A percentile compares a stretch with the other conserved stretches of the same genome.
phyloP scores from a whole-genome alignment of 2,113 vertebrate genomes.

The Phycodurus eques region DNA sequence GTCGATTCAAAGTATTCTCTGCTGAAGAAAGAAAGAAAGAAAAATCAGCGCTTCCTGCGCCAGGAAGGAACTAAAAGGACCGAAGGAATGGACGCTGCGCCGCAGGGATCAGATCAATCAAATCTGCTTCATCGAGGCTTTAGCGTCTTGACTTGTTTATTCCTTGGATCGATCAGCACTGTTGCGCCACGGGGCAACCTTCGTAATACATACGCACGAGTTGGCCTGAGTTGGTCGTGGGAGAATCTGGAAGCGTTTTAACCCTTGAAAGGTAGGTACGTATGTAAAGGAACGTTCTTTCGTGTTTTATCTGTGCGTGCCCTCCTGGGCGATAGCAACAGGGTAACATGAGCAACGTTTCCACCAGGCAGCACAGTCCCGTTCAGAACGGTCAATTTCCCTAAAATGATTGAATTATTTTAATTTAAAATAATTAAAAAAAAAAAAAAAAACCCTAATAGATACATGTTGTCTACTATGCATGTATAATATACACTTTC shows the following conservation, averaged over 20 bases:
- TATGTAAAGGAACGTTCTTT: too few species aligned
- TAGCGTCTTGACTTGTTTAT: conserved; percentile 62
- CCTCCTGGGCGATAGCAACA: too few species aligned
- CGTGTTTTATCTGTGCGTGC: too few species aligned
- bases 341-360: too few species aligned
- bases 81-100: conserved; percentile 36
- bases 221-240: conserved; percentile 26
- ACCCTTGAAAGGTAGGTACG: conserved; percentile 9
- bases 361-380: too few species aligned
- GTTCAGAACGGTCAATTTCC: too few species aligned
- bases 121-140: conserved; percentile 61
- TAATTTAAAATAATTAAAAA: too few species aligned
- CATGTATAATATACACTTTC: too few species aligned
- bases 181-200: conserved; percentile 42
- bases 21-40: too few species aligned
- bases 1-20: neutral
- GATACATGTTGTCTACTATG: too few species aligned
- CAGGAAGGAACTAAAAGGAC: conserved; percentile 48
- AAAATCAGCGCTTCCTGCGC: conserved; percentile 11
- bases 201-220: conserved; percentile 33
- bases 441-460: too few species aligned
- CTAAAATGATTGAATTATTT: too few species aligned
- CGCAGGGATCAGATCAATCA: conserved; percentile 48
- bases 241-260: conserved; percentile 7
- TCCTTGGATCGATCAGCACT: conserved; percentile 43